Base-by-base conservation (phyloP, 2,888 invertebrate genomes). In the Xanthia icteritia region DNA sequence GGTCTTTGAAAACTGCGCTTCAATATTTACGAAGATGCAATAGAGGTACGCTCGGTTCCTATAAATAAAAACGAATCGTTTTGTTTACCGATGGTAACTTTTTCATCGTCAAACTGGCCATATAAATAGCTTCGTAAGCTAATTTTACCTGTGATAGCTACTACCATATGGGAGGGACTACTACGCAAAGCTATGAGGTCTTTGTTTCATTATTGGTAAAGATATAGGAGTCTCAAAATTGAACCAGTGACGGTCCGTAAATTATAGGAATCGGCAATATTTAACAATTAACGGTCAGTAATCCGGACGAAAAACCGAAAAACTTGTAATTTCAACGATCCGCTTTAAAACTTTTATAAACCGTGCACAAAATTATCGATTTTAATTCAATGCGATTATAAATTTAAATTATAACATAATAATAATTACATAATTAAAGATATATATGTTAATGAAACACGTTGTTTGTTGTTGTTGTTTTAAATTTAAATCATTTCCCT, bases 401-500 rank as follows among this genome's bases (percentile, higher is more conserved):
- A 63, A 63, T 64, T 81, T 61, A 42, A 81, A 82, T 79, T 69
- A 70, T 69, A 70, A 78, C 31, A 60, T 60, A 15, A 76, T 65
- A 27, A 48, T 76, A 82, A 67, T 79, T 51, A 81, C 39, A 76
- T 48, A 76, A 56, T 63, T 76, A 67, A 67, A 67, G 58, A 78
- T 69, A 36, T 63, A 36, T 54, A 48, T 61, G n/a, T 36, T 45
- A 45, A 48, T 54, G 31, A 31, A 63, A 63, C n/a, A 11, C 17
- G 48, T 75, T 54, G n/a, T 65, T 51, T 64, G 27, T 68, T 13
- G 5, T n/a, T n/a, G n/a, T 45, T 27, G 27, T 15, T 31, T 2
- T 31, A 31, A 17, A 17, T 11, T 71, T 54, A 84, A 15, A 84
- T 83, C 82, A 84, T 84, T 5, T 75, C 81, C 74, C 74, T 79